These are phyloP conservation scores for Antigone vipio DNA, from an alignment of 2,113 vertebrate genomes.

Conservation along the genomic window DNA sequence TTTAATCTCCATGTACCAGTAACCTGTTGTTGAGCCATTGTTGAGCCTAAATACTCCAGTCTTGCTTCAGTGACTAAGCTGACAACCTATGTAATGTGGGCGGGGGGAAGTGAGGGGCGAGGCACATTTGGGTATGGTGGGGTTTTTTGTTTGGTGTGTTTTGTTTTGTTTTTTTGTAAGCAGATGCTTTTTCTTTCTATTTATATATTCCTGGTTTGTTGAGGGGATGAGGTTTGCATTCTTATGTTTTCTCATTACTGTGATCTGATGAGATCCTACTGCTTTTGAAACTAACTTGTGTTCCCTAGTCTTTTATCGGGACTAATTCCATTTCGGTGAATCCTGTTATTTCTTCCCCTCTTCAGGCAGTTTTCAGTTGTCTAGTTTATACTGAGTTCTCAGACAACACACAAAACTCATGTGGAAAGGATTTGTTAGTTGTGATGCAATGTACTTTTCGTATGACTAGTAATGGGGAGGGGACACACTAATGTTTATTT, in stretches of 20 bases:
- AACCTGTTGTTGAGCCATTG: background rate
- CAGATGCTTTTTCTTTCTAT: background rate
- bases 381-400: background rate
- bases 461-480: background rate
- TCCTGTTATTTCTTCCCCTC: background rate
- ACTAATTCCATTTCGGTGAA: background rate
- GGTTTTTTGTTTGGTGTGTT: background rate
- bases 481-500: background rate
- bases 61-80: background rate
- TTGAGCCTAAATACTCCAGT: background rate
- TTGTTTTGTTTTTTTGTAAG: background rate
- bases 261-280: background rate
- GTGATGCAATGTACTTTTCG: background rate
- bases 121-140: background rate
- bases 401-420: background rate
- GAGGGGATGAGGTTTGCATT: fast-evolving
- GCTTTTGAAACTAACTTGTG: background rate
- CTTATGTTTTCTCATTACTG: background rate
- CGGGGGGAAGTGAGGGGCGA: no score
- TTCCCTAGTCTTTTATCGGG: background rate
- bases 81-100: background rate
- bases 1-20: background rate
- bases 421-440: background rate
- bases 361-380: background rate
- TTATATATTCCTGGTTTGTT: background rate